A percentile compares a stretch with the other conserved stretches of the same genome.
Evolutionary conservation across 1,140 invertebrate genomes (phyloP).

Genomic region (Oppia nitens): DNA sequence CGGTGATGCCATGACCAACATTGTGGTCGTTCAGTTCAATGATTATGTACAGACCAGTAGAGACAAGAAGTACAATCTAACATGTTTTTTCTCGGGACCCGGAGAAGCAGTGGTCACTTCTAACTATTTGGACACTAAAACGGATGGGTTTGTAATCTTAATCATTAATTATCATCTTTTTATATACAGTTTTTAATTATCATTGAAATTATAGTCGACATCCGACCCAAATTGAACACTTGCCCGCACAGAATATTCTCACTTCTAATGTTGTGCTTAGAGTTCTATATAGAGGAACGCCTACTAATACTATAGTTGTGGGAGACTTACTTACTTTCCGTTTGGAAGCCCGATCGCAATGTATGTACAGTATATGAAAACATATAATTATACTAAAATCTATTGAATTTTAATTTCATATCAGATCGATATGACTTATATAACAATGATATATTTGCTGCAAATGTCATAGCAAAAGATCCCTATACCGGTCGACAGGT

Average conservation of each 20-base stretch:
- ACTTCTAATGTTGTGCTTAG: conserved; percentile 66
- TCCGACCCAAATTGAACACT: conserved; percentile 73
- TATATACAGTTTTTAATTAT: background rate
- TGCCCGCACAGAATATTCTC: conserved; percentile 71
- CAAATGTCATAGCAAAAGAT: conserved; percentile 79
- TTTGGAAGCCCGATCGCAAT: conserved; percentile 70
- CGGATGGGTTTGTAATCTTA: conserved; percentile 21
- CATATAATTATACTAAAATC: background rate
- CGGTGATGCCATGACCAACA: conserved; percentile 79
- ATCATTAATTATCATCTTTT: background rate
- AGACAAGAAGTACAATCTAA: conserved; percentile 79
- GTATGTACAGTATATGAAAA: conserved; percentile 44
- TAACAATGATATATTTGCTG: conserved; percentile 62
- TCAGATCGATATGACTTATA: conserved; percentile 23
- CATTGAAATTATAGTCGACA: conserved; percentile 38
- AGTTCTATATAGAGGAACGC: conserved; percentile 69
- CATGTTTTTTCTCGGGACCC: conserved; percentile 70
- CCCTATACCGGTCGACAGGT: conserved; percentile 75
- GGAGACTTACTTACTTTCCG: conserved; percentile 77
- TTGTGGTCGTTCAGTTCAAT: conserved; percentile 81
- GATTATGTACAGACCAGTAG: conserved; percentile 76
- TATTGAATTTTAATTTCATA: conserved; percentile 4
- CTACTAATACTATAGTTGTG: conserved; percentile 82
- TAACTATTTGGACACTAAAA: conserved; percentile 75
- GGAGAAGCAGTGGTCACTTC: conserved; percentile 82